A percentile compares a stretch with the other conserved stretches of the same genome.
These are phyloP conservation scores for Scaptomyza tumidula DNA, from an alignment of 2,888 invertebrate species.

Conservation along the genomic window DNA sequence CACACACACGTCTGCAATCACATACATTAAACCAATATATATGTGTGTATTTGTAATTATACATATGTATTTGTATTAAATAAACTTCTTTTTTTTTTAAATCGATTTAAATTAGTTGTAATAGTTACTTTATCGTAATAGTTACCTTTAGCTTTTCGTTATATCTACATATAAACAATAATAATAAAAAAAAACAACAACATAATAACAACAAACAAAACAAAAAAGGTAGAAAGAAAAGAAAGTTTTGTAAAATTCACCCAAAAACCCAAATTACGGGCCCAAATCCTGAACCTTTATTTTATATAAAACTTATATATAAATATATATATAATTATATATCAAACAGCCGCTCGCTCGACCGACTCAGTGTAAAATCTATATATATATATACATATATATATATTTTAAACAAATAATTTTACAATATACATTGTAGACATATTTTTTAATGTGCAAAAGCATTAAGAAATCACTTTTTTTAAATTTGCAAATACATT, in stretches of 20 bases:
- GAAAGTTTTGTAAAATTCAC: slow-evolving; percentile 15
- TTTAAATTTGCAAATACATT: slow-evolving; percentile 51
- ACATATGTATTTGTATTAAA: slow-evolving; percentile 8
- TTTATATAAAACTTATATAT: slow-evolving; percentile 13
- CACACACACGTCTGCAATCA: slow-evolving; percentile 8
- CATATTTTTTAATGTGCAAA: slow-evolving; percentile 17
- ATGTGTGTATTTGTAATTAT: background rate
- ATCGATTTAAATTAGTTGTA: slow-evolving; percentile 60
- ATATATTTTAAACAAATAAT: slow-evolving; percentile 33
- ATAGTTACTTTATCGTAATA: slow-evolving; percentile 70
- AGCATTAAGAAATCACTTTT: slow-evolving; percentile 36
- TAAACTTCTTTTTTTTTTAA: slow-evolving; percentile 45
- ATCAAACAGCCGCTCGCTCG: slow-evolving; percentile 14
- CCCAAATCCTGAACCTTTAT: slow-evolving; percentile 9
- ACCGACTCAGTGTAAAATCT: slow-evolving; percentile 29
- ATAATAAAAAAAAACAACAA: slow-evolving; percentile 10
- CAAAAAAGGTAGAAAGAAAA: background rate
- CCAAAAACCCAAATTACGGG: slow-evolving; percentile 7
- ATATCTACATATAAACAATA: slow-evolving; percentile 46
- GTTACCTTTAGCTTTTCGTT: slow-evolving; percentile 64
- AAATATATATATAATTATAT: background rate
- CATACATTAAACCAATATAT: slow-evolving; percentile 3
- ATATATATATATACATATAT: slow-evolving; percentile 25
- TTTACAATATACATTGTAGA: slow-evolving; percentile 31
- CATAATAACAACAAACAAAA: slow-evolving; percentile 2